These are phyloP conservation scores for Scolopax bukidnonensis DNA, from an alignment of 2,797 vertebrate species.

Conservation along the genomic window DNA sequence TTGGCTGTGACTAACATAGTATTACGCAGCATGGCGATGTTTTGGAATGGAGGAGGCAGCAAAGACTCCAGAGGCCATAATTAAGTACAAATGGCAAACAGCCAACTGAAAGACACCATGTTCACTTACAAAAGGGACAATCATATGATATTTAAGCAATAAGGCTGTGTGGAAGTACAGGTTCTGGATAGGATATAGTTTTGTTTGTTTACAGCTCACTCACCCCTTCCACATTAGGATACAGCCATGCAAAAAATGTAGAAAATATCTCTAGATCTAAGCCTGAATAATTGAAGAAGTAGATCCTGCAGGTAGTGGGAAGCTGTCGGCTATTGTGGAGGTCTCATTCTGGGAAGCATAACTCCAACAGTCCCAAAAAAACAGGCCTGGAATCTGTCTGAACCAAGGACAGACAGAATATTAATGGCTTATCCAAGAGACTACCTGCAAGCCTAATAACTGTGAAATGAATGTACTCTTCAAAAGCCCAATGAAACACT, in stretches of 20 bases:
- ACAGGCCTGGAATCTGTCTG: not conserved
- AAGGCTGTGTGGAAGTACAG: constrained; percentile 14
- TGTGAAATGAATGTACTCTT: not conserved
- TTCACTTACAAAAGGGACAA: not conserved
- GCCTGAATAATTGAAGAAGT: constrained; percentile 2
- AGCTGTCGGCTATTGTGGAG: not conserved
- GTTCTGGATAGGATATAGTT: constrained; percentile 25
- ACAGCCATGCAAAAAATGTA: constrained; percentile 47
- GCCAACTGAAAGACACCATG: not conserved
- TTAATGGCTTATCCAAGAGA: not conserved
- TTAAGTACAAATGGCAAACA: not conserved
- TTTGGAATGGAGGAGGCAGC: not conserved
- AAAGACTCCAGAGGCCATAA: not conserved
- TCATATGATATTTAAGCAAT: constrained; percentile 31
- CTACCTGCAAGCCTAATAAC: not conserved
- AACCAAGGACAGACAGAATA: not conserved
- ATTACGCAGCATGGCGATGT: not conserved
- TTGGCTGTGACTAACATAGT: not conserved
- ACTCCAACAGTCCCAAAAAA: not conserved
- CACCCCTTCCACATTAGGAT: constrained; percentile 18
- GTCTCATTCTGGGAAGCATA: not conserved
- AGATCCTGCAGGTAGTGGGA: not conserved
- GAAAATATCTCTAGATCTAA: constrained; percentile 20
- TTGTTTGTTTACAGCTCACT: constrained; percentile 51
- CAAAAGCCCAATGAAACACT: not conserved